Base-by-base conservation (phyloP, 2,797 vertebrate species). In the Hafferia zeledoni region DNA sequence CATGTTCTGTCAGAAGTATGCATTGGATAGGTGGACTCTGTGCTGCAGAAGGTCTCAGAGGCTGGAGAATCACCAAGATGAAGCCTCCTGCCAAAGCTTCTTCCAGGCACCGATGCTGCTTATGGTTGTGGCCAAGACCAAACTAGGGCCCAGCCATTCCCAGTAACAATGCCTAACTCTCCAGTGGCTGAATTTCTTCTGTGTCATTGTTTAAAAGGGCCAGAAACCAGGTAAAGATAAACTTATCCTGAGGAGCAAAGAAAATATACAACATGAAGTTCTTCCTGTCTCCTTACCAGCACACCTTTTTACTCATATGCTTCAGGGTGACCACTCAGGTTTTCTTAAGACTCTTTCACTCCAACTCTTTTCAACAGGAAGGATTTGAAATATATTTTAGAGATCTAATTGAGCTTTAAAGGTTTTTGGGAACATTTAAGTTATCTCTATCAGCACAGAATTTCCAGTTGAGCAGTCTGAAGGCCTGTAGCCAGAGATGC, bases 241-340 rank as follows among this genome's bases (percentile, higher is more conserved):
- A 70, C 37, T 80, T 83, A 31, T 13, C 13, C 41, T 30, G 25
- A 80, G 13, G 10, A 83, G 4, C 44, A 41, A 78, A 68, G 35
- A 11, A 35, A 49, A 88, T 2, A 4, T 20, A 28, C 25, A 37
- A 7, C 10, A 11, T 17, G 43, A 77, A 63, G 6, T 20, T 70
- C 52, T 59, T 11, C 13, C 14, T 0, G 0, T 47, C 17, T 68
- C 15, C 20, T 72, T 83, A 33, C 7, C 44, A 80, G 15, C 0
- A 2, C 17, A 53, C 4, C 15, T 55, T 80, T 57, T 23, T 33
- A 47, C 37, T 78, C 22, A 39, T 2, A 3, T 15, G 67, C 4
- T 92, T 31, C 63, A 24, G 4, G 4, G 10, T 52, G 44, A 27
- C 28, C 31, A 55, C 12, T 1, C 18, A 61, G 14, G 9, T 52